Base-by-base conservation (phyloP, 2,113 vertebrate species). In the Pycnonotus jocosus region DNA sequence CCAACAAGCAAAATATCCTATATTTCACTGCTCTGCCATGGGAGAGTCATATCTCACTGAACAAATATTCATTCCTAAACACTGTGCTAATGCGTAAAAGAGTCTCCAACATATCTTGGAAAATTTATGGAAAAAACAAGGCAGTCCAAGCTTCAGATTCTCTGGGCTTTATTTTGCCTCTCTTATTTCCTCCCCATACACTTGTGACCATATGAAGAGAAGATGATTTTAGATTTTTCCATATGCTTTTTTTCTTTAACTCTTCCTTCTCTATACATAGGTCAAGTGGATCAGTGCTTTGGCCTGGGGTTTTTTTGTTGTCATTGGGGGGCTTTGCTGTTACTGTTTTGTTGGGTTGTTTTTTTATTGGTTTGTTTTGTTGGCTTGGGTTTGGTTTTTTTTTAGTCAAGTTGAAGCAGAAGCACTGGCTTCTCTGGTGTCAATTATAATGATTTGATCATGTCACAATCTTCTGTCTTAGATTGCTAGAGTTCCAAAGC, bases 1-100 rank as follows among this genome's bases (percentile, higher is more conserved):
- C 94, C 95, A 95, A 95, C 93, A 94, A 94, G 93, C 92, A 81
- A 93, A 94, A 96, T 95, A 93, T 86, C 87, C 82, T 95, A 95
- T 93, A 95, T 97, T 94, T 96, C 96, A 95, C 69, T 88, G 72
- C 47, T 83, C 64, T 95, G 92, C 80, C 93, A 90, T 84, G 42
- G 61, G 80, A 95, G 94, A 93, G 80, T 83, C 80, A 40, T 96
- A 94, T 90, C 90, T 96, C 93, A 93, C 80, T 90, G 93, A 95
- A 88, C 72, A 96, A 95, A 94, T 92, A 94, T 92, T 96, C 93
- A 90, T 95, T 95, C 86, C 76, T 85, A 92, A 96, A 86, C 72
- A 57, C 82, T 79, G 60, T 35, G 64, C 86, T 96, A 90, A 94
- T 92, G 92, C 69, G 74, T 71, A 76, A 81, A 81, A 88, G 31